These are phyloP conservation scores for Eupsilia transversa DNA, from an alignment of 2,888 invertebrate species.

Conservation along the genomic window DNA sequence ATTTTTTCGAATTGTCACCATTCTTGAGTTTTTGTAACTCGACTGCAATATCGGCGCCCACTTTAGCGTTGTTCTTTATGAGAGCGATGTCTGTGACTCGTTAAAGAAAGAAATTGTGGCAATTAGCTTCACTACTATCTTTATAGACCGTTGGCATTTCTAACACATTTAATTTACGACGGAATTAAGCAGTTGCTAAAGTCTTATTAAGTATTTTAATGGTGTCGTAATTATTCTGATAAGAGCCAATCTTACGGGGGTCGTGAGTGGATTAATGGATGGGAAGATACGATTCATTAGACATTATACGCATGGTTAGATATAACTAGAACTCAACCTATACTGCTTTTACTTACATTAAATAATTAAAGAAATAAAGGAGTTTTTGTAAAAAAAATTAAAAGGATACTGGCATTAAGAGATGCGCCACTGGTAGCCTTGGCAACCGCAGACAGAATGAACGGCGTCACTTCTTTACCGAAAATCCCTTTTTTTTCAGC, in stretches of 20 bases:
- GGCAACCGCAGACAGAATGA: conserved; percentile 94
- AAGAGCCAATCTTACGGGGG: conserved; percentile 33
- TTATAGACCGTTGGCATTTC: conserved; percentile 76
- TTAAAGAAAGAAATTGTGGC: conserved; percentile 83
- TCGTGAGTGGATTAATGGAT: conserved; percentile 39
- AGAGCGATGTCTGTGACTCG: conserved; percentile 94
- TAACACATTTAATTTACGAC: conserved; percentile 79
- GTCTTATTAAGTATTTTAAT: conserved; percentile 79
- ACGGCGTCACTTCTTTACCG: conserved; percentile 98
- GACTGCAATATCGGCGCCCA: conserved; percentile 95
- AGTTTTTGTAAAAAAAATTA: background rate
- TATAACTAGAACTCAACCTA: background rate
- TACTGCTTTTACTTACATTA: background rate
- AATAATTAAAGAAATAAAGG: background rate
- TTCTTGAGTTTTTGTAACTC: conserved; percentile 89
- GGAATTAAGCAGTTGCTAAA: conserved; percentile 72
- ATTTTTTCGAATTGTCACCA: conserved; percentile 73
- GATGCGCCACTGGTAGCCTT: conserved; percentile 95
- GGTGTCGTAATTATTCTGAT: conserved; percentile 69
- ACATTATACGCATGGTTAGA: background rate
- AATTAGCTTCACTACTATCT: conserved; percentile 80
- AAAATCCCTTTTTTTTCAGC: conserved; percentile 91
- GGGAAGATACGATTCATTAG: conserved; percentile 23
- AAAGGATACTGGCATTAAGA: conserved; percentile 95
- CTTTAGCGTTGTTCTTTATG: conserved; percentile 97